Percentiles rank a stretch among this genome's conserved stretches.
Conservation (phyloP, 2,888 invertebrate species). For the Drosophila prostipennis region DNA sequence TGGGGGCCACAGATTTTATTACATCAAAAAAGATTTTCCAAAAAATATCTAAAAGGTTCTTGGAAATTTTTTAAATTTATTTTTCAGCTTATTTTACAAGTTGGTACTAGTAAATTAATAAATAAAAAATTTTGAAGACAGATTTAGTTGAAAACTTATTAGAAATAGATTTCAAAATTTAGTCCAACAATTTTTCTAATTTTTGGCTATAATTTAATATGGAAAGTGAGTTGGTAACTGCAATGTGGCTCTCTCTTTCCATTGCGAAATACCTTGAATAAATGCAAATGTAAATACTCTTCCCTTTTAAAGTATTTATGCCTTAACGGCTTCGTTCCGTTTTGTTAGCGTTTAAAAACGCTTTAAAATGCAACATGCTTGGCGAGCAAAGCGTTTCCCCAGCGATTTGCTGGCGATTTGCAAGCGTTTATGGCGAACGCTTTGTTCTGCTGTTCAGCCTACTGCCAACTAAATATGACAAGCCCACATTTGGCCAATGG, state of each 20-base stretch:
- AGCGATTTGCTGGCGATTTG: conserved; percentile 53
- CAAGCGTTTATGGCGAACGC: conserved; percentile 64
- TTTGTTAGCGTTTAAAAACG: conserved; percentile 37
- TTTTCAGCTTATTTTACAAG: too few relatives aligned
- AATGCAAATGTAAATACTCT: conserved; percentile 28
- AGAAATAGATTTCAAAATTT: too few relatives aligned
- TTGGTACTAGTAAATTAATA: too few relatives aligned
- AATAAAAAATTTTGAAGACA: too few relatives aligned
- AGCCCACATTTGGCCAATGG: conserved; percentile 61
- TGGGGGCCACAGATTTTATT: not conserved
- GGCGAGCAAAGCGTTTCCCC: conserved; percentile 42
- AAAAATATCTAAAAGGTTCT: too few relatives aligned
- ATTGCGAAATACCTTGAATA: not conserved
- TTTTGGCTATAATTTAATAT: too few relatives aligned
- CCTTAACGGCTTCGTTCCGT: conserved; percentile 1
- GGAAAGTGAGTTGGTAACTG: not conserved
- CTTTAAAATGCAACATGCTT: conserved; percentile 37
- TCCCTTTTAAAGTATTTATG: conserved; percentile 6
- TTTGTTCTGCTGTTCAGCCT: conserved; percentile 75
- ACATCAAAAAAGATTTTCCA: not conserved
- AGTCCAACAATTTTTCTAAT: too few relatives aligned
- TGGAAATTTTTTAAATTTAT: too few relatives aligned
- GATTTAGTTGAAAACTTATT: too few relatives aligned
- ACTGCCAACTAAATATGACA: conserved; percentile 73
- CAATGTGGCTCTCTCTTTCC: too few relatives aligned